Conservation (phyloP, 2,797 vertebrate species). For the Dendrocincla tyrannina region DNA sequence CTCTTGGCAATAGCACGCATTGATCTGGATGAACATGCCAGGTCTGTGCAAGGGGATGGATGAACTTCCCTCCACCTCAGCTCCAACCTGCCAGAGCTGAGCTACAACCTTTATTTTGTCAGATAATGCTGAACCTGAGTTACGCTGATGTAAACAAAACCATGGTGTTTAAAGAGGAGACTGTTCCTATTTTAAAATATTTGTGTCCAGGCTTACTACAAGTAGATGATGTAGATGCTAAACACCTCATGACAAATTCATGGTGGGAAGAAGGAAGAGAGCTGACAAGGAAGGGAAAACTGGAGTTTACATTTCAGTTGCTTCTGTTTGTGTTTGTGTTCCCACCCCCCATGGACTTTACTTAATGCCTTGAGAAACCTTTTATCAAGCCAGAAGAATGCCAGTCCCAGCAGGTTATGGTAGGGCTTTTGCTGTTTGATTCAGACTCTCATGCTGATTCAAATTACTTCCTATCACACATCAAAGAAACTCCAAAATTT, state of each 20-base stretch:
- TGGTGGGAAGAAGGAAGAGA: not conserved
- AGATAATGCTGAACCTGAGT: not conserved
- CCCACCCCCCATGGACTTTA: not conserved
- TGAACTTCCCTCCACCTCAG: not conserved
- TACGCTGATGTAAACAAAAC: not conserved
- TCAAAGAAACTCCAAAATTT: constrained; percentile 39
- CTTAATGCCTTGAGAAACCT: constrained; percentile 22
- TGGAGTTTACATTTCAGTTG: not conserved
- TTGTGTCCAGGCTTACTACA: not conserved
- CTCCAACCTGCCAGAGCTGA: not conserved
- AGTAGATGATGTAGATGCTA: not conserved
- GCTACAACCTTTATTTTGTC: not conserved
- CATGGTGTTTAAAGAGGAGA: accelerated
- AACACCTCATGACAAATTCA: not conserved
- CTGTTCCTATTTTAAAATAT: not conserved
- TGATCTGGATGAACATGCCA: not conserved
- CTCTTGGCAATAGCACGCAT: accelerated
- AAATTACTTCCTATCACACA: constrained; percentile 51
- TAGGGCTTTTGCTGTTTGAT: not conserved
- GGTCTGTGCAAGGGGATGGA: accelerated
- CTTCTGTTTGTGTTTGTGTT: constrained; percentile 18
- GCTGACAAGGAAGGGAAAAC: not conserved
- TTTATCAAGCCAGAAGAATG: constrained; percentile 24
- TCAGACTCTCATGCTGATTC: constrained; percentile 36
- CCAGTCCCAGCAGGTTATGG: not conserved